Evolutionary conservation across 2,797 vertebrate genomes (phyloP).

Genomic region (Ateles fusciceps): DNA sequence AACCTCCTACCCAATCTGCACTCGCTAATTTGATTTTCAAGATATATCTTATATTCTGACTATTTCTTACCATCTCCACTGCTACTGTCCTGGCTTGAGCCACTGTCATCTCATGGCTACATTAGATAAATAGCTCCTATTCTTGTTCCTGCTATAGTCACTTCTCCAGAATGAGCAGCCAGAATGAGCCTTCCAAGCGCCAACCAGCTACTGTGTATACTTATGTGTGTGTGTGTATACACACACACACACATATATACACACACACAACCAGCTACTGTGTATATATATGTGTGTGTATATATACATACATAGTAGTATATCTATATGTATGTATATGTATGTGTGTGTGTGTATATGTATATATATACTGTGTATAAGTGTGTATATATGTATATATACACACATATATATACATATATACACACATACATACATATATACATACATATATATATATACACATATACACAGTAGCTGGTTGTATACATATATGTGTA

Average conservation of each 20-base stretch:
- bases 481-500: too few species aligned
- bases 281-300: too few species aligned
- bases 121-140: background rate
- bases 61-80: background rate
- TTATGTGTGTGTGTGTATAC: too few species aligned
- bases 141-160: background rate
- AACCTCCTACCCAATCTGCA: background rate
- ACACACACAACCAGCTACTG: too few species aligned
- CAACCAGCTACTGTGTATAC: background rate
- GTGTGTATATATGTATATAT: too few species aligned
- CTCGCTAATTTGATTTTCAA: background rate
- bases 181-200: background rate
- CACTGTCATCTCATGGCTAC: background rate
- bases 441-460: rapidly evolving
- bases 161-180: background rate
- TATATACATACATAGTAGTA: too few species aligned
- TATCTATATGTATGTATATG: too few species aligned
- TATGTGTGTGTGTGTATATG: too few species aligned
- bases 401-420: too few species aligned
- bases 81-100: background rate
- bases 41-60: background rate
- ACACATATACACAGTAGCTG: too few species aligned
- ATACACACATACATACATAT: too few species aligned
- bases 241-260: background rate
- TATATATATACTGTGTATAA: too few species aligned